Evolutionary conservation across 1,140 invertebrate species (phyloP).

Genomic region (Coptotermes formosanus): DNA sequence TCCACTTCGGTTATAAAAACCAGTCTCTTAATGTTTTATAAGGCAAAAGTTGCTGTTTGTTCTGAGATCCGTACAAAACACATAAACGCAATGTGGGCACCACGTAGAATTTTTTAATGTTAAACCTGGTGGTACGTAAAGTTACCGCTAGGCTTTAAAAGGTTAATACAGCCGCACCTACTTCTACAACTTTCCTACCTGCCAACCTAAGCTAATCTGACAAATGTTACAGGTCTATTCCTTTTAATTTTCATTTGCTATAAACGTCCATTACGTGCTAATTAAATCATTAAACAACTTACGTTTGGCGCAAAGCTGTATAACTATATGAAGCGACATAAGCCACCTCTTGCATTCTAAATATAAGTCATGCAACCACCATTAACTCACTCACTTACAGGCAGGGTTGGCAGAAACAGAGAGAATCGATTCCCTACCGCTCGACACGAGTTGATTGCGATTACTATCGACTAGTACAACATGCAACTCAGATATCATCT

Average conservation of each 20-base stretch:
- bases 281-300: constrained; percentile 15
- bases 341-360: not conserved
- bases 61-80: no score
- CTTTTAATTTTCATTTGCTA: not conserved
- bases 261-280: not conserved
- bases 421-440: not conserved
- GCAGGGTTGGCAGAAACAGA: not conserved
- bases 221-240: not conserved
- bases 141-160: no score
- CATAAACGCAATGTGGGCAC: no score
- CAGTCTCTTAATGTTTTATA: no score
- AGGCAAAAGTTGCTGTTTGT: no score
- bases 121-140: no score
- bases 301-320: not conserved
- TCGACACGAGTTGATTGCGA: constrained; percentile 17
- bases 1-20: no score
- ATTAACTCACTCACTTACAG: not conserved
- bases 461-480: not conserved
- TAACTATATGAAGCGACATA: not conserved
- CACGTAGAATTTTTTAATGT: no score
- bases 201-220: not conserved
- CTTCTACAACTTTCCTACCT: not conserved
- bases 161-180: no score
- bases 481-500: not conserved
- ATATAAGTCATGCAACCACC: not conserved